A percentile compares a stretch with the other conserved stretches of the same genome.
phyloP scores from a whole-genome alignment of 2,113 vertebrate species.

The Ascaphus truei region DNA sequence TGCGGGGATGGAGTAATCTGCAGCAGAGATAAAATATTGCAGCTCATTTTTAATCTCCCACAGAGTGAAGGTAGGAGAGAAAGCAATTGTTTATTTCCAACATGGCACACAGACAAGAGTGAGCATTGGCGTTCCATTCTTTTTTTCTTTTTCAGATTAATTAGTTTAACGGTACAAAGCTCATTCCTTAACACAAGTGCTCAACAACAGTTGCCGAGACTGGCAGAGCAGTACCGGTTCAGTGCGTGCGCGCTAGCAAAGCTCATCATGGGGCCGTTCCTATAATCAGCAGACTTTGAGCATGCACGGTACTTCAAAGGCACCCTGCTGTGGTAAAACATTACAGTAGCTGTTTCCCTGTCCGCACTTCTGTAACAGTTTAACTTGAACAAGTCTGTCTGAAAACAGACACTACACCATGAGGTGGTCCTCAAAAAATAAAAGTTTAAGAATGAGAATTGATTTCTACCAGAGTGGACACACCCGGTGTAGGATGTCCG shows the following conservation, averaged over 20 bases:
- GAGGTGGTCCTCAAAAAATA: background rate
- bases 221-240: background rate
- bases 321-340: background rate
- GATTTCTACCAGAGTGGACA: background rate
- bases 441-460: background rate
- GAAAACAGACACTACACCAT: background rate
- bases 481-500: no score
- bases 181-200: conserved; percentile 26
- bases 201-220: background rate
- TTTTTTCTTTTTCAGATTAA: conserved; percentile 35
- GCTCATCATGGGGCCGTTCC: background rate
- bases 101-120: conserved; percentile 37
- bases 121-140: conserved; percentile 37
- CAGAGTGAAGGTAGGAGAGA: conserved; percentile 32
- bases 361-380: background rate
- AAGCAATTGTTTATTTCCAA: conserved; percentile 49
- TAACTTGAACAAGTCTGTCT: background rate
- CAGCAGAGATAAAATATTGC: conserved; percentile 44
- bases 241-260: background rate
- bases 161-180: conserved; percentile 39
- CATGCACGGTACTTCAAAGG: background rate
- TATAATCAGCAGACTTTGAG: background rate
- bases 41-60: conserved; percentile 49
- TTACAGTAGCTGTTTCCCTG: background rate
- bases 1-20: conserved; percentile 34